Evolutionary conservation across 1,140 invertebrate genomes (phyloP), one percentile per base, ranked within the genome.

Genomic region (Drosophila funebris): DNA sequence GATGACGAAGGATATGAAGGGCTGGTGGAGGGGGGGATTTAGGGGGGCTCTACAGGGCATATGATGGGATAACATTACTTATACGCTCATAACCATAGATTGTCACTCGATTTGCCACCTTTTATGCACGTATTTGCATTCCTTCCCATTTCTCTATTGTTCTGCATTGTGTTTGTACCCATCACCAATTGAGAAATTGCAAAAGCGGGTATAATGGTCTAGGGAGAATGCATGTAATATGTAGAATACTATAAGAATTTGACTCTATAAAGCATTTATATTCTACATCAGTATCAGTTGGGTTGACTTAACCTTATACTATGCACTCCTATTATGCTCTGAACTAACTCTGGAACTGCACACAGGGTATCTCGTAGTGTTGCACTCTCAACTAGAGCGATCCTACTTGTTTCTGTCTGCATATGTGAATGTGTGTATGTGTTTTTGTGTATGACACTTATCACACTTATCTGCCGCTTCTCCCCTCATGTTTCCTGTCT

Each of bases 11-110:
- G 24, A 37, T 22, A 9, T 52, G 13, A 14, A 18, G 24, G 7
- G 33, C 24, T 3, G 24, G 24, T 27, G 24, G 3, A 31, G 53
- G n/a, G 31, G 7, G 9, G 6, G n/a, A 27, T 13, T 44, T 14
- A 37, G n/a, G 24, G 29, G 16, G 18, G n/a, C 16, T 14, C 41
- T 14, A 29, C 14, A 44, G 29, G 22, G 18, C 61, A 48, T 61
- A 36, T 67, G 33, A 57, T 74, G 77, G 58, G 58, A 57, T 31
- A 64, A 57, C 56, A 44, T 61, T 44, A 69, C 57, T 61, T 69
- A 69, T 62, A 57, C 62, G 67, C 80, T 83, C 75, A 84, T 82
- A 83, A 78, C 60, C 74, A 69, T 61, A 85, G 81, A 85, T 85
- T 84, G 81, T 56, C 63, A 70, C 73, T 62, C 76, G 77, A 77